Conservation (phyloP, 2,888 invertebrate species). For the Drosophila gaucha region DNA sequence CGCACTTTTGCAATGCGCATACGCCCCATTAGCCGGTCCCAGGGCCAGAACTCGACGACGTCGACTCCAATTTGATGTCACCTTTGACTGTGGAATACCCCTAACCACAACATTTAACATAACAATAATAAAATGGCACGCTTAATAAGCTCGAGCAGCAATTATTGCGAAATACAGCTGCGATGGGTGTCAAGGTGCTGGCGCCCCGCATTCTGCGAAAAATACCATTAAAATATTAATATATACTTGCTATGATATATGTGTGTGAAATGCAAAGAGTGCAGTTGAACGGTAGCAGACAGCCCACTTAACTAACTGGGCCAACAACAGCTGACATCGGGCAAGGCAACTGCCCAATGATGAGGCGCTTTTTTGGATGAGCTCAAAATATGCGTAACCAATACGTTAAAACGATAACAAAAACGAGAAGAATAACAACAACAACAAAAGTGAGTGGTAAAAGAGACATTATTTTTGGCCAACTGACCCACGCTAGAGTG, state of each 20-base stretch:
- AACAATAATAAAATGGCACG: constrained; percentile 13
- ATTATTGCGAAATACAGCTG: constrained; percentile 20
- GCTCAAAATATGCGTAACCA: constrained; percentile 47
- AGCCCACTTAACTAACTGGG: constrained; percentile 64
- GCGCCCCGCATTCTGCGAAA: constrained; percentile 15
- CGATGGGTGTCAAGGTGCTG: constrained; percentile 66
- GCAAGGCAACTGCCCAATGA: constrained; percentile 40
- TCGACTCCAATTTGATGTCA: constrained; percentile 36
- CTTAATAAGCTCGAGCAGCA: constrained; percentile 20
- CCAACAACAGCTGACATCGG: constrained; percentile 21
- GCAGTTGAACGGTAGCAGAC: constrained; percentile 37
- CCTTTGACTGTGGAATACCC: constrained; percentile 34
- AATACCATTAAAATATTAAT: constrained; percentile 33
- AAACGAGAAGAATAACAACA: constrained; percentile 10
- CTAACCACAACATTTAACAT: constrained; percentile 11
- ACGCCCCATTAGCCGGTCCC: constrained; percentile 49
- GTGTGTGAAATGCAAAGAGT: not conserved
- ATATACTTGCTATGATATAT: constrained; percentile 18
- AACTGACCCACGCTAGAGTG: constrained; percentile 36
- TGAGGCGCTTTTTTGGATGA: constrained; percentile 32
- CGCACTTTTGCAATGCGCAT: constrained; percentile 56
- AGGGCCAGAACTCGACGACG: constrained; percentile 41
- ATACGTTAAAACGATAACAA: constrained; percentile 14
- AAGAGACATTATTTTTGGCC: constrained; percentile 21
- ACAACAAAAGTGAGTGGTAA: constrained; percentile 15